Evolutionary conservation across 92 coral and sea anemone genomes (phyloP).

Genomic region (Actinernus sp.): DNA sequence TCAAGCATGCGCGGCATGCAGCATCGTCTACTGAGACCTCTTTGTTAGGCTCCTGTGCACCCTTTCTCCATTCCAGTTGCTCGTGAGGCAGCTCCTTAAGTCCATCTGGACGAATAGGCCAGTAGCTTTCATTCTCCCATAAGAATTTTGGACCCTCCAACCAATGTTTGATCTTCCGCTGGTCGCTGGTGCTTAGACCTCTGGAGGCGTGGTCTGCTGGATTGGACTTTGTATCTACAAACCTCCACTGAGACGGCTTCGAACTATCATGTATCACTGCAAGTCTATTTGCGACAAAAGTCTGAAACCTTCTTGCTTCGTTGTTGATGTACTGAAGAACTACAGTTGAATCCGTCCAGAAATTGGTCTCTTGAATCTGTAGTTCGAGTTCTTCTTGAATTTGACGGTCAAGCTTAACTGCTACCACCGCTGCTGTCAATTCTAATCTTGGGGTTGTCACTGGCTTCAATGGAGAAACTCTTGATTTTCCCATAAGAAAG

Average conservation of each 20-base stretch:
- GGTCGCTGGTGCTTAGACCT: slow-evolving; percentile 23
- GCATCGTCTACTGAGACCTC: background rate
- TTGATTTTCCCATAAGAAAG: slow-evolving; percentile 18
- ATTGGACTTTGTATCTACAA: slow-evolving; percentile 41
- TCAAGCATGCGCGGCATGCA: background rate
- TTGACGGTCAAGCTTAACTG: slow-evolving; percentile 1
- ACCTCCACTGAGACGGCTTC: slow-evolving; percentile 41
- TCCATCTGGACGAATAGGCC: slow-evolving; percentile 13
- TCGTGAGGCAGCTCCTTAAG: slow-evolving; percentile 5
- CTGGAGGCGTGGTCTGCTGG: slow-evolving; percentile 68
- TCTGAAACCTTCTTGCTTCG: slow-evolving; percentile 46
- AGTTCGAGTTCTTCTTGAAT: slow-evolving; percentile 27
- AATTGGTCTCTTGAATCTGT: slow-evolving; percentile 12
- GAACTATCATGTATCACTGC: slow-evolving; percentile 48
- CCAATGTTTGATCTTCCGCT: too few species aligned
- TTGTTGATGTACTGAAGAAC: slow-evolving; percentile 56
- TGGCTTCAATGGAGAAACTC: too few species aligned
- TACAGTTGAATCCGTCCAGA: slow-evolving; percentile 63
- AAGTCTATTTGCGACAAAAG: slow-evolving; percentile 54
- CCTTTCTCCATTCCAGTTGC: slow-evolving; percentile 19
- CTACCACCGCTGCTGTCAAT: too few species aligned
- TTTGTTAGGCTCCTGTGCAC: slow-evolving; percentile 9
- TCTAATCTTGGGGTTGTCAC: too few species aligned
- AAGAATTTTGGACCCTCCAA: too few species aligned
- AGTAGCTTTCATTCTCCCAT: slow-evolving; percentile 15